Percentiles rank a stretch among this genome's conserved stretches.
These are phyloP conservation scores for Brachymystax lenok DNA, from an alignment of 2,797 vertebrate species.

Conservation along the genomic window DNA sequence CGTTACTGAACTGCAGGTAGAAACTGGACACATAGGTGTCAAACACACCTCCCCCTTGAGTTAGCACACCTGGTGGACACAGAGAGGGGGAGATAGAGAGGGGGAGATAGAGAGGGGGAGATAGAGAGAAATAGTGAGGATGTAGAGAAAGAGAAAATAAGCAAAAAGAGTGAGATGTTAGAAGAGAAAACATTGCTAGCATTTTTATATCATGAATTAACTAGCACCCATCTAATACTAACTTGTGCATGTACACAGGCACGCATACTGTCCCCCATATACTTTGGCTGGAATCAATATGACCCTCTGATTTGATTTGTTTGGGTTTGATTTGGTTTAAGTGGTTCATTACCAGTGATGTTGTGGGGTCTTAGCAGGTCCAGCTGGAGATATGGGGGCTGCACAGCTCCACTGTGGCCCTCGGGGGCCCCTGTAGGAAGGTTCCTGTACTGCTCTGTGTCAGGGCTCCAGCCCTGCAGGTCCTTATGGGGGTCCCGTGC, in stretches of 20 bases:
- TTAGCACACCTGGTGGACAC: slow-evolving; percentile 73
- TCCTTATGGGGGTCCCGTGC: slow-evolving; percentile 46
- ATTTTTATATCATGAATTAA: no score
- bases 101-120: neutral
- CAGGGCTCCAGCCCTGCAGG: slow-evolving; percentile 81
- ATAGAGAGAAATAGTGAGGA: no score
- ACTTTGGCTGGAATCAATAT: neutral
- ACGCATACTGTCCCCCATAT: no score
- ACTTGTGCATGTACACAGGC: no score
- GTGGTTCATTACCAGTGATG: slow-evolving; percentile 79
- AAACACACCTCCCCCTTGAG: slow-evolving; percentile 75
- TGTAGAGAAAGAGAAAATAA: no score
- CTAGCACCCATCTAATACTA: no score
- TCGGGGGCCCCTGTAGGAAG: slow-evolving; percentile 63
- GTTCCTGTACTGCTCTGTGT: slow-evolving; percentile 65
- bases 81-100: neutral
- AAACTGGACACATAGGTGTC: slow-evolving; percentile 78
- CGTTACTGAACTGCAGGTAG: slow-evolving; percentile 82
- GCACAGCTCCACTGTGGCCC: slow-evolving; percentile 41
- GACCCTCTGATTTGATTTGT: neutral
- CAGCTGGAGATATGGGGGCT: slow-evolving; percentile 78
- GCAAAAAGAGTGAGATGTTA: no score
- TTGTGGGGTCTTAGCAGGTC: slow-evolving; percentile 79
- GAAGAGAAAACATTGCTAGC: no score
- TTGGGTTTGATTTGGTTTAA: neutral